Conservation (phyloP, 2,797 vertebrate species). For the Clangula hyemalis region DNA sequence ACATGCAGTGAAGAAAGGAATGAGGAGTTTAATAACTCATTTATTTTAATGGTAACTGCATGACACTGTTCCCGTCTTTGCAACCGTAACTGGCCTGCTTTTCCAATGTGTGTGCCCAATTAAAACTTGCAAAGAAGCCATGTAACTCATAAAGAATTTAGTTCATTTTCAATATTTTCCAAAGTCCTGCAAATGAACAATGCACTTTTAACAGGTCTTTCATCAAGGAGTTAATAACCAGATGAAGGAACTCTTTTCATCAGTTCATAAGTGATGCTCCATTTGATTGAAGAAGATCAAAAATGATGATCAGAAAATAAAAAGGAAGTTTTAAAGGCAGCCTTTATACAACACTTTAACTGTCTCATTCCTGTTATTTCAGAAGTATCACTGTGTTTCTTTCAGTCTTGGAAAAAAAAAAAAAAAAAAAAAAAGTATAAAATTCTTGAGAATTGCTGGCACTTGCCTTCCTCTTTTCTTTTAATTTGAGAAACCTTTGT, state of each 20-base stretch:
- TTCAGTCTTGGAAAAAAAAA: neutral
- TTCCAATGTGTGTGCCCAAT: neutral
- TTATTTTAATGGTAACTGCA: neutral
- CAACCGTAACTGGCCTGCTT: neutral
- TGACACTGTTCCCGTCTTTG: neutral
- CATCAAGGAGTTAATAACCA: slow-evolving; percentile 61
- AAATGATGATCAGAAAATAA: slow-evolving; percentile 60
- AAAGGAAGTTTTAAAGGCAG: slow-evolving; percentile 60
- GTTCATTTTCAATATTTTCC: slow-evolving; percentile 56
- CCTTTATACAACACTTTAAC: slow-evolving; percentile 52
- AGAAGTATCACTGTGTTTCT: neutral
- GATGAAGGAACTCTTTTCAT: slow-evolving; percentile 62
- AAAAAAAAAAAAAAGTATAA: neutral
- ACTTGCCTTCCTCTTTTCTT: slow-evolving; percentile 9
- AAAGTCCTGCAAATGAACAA: slow-evolving; percentile 46
- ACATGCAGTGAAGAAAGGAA: neutral
- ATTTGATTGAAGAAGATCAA: slow-evolving; percentile 65
- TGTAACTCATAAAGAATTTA: slow-evolving; percentile 35
- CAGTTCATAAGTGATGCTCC: slow-evolving; percentile 37
- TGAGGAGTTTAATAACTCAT: neutral
- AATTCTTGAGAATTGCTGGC: neutral
- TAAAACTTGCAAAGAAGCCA: slow-evolving; percentile 35
- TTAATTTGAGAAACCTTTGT: neutral
- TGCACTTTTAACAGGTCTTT: slow-evolving; percentile 46
- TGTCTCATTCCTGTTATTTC: slow-evolving; percentile 43